These are phyloP conservation scores for Chrysopilus asiliformis DNA, from an alignment of 2,888 invertebrate genomes.

Conservation along the genomic window DNA sequence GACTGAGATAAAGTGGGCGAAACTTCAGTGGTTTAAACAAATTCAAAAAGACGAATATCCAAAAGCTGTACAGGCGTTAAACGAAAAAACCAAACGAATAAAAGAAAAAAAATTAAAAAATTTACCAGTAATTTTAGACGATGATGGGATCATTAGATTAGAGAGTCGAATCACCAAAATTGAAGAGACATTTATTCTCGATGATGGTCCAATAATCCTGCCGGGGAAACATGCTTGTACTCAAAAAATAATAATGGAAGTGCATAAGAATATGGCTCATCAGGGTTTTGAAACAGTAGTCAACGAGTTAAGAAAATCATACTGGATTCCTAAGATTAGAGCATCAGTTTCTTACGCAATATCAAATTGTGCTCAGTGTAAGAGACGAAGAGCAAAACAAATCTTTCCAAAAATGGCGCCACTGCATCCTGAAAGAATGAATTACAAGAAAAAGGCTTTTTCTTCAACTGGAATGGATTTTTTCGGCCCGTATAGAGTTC, in stretches of 20 bases:
- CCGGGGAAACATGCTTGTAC: background rate
- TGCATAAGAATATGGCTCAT: background rate
- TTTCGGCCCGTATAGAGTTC: background rate
- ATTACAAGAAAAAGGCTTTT: background rate
- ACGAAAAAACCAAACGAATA: too few species aligned
- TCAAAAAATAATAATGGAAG: background rate
- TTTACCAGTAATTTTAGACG: too few species aligned
- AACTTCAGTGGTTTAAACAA: too few species aligned
- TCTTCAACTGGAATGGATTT: background rate
- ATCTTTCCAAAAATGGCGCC: background rate
- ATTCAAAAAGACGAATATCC: too few species aligned
- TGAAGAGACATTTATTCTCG: background rate
- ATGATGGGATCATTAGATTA: background rate
- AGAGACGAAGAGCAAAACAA: background rate
- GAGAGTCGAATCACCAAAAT: background rate
- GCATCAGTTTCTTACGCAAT: background rate
- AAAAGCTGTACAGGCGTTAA: too few species aligned
- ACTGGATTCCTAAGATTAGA: background rate
- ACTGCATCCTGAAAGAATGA: background rate
- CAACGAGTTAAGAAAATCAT: background rate
- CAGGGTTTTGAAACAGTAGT: background rate
- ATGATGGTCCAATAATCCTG: background rate
- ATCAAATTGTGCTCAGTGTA: background rate
- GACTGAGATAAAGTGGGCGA: too few species aligned
- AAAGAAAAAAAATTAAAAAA: too few species aligned